A percentile compares a stretch with the other conserved stretches of the same genome.
Conservation (phyloP, 2,113 vertebrate genomes). For the Leucosticte australis region DNA sequence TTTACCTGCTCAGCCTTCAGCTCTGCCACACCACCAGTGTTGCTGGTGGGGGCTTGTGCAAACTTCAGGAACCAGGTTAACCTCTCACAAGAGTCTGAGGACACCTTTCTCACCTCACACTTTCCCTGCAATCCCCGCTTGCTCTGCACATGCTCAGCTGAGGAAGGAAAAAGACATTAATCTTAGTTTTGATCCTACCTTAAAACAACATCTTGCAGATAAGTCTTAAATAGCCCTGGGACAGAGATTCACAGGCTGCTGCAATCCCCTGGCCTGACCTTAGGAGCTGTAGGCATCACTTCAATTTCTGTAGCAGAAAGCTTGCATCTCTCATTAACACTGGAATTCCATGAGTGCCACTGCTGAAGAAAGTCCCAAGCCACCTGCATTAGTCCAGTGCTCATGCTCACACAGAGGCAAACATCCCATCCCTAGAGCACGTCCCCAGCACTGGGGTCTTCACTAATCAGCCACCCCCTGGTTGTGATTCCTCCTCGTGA, state of each 20-base stretch:
- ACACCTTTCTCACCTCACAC: not conserved
- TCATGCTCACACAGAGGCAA: not conserved
- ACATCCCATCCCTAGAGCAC: not conserved
- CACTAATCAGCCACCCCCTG: not conserved
- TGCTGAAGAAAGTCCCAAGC: not conserved
- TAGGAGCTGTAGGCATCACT: not conserved
- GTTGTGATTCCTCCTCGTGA: not conserved
- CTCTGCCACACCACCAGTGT: not conserved
- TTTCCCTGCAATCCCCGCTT: not conserved
- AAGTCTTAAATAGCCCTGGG: not conserved
- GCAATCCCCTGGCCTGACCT: not conserved
- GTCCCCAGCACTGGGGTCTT: not conserved
- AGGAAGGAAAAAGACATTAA: not conserved
- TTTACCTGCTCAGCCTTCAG: not conserved
- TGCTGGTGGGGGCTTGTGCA: not conserved
- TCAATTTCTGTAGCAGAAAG: not conserved
- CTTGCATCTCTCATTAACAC: not conserved
- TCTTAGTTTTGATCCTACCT: not conserved
- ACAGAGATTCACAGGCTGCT: not conserved
- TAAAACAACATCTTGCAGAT: not conserved
- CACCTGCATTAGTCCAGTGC: not conserved
- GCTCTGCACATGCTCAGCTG: rapidly evolving
- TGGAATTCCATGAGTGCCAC: not conserved
- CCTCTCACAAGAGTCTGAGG: not conserved
- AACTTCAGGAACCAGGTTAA: not conserved